Base-by-base conservation (phyloP, 2,888 invertebrate genomes). In the Drosophila mayaguana region DNA sequence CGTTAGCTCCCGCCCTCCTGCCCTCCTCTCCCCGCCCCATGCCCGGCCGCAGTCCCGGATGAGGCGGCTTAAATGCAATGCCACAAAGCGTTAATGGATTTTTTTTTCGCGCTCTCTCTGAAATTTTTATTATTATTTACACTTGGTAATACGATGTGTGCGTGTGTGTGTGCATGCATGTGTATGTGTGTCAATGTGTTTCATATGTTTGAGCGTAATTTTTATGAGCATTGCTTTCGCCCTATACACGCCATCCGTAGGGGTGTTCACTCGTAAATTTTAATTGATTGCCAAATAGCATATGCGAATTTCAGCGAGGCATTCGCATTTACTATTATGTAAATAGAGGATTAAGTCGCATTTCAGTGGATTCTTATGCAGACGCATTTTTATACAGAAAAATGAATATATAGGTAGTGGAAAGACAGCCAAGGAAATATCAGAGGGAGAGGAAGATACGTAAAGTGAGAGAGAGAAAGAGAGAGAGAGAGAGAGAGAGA, bases 21-120 rank as follows among this genome's bases (percentile, higher is more conserved):
- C 20, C 12, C 20, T 9, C 40, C 32, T 2, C 11, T 11, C 11
- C 32, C 32, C 3, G 3, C 32, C 32, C 0, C 32, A 25, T 9
- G 32, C 32, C 20, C 40, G 12, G 82, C 46, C 38, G 2, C 36
- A 11, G 64, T 42, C 51, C 60, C 66, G 54, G 65, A 67, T 69
- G 77, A 60, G 67, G 66, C 73, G 72, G 73, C 87, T 90, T 86
- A 86, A 86, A 88, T 86, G 87, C 87, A 90, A 80, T 90, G 77
- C 88, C 88, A 89, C 89, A 85, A 85, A 89, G 88, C 86, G 86
- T 89, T 85, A 85, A 85, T 85, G 84, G 88, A 88, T 90, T 86
- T 78, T 83, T 70, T 63, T 68, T 50, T 57, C 62, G 55, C 48
- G 54, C 51, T 57, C 48, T 59, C 51, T 57, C 20, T 75, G 86